phyloP scores from a whole-genome alignment of 2,113 vertebrate species.

The Colius striatus region DNA sequence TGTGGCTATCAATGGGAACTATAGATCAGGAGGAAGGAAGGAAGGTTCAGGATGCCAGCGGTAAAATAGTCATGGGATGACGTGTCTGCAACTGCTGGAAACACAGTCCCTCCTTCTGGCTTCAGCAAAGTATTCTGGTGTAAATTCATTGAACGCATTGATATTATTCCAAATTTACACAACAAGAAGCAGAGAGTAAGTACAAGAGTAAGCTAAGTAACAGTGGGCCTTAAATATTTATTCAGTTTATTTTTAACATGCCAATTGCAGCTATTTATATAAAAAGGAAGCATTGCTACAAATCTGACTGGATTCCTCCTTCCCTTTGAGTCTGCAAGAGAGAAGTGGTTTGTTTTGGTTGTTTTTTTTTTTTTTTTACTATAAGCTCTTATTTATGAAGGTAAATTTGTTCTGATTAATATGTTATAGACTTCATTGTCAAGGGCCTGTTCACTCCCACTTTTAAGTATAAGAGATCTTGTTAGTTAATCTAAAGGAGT shows the following conservation, averaged over 20 bases:
- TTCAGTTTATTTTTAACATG: conserved; percentile 36
- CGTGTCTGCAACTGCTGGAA: neutral
- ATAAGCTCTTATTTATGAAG: neutral
- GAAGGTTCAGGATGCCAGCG: neutral
- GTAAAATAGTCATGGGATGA: neutral
- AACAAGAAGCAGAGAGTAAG: neutral
- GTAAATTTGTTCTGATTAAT: neutral
- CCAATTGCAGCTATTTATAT: conserved; percentile 32
- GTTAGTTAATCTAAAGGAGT: neutral
- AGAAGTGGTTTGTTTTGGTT: neutral
- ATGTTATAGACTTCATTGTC: neutral
- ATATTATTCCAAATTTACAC: neutral
- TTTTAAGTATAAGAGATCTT: neutral
- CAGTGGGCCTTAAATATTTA: conserved; percentile 47
- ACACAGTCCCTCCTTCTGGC: neutral
- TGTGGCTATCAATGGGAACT: neutral
- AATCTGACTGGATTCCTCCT: conserved; percentile 31
- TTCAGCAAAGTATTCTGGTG: neutral
- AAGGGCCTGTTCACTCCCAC: neutral
- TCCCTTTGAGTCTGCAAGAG: neutral
- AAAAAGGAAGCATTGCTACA: conserved; percentile 1
- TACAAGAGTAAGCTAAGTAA: neutral
- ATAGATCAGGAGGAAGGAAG: neutral
- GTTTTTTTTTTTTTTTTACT: neutral
- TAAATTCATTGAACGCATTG: neutral